Evolutionary conservation across 2,113 vertebrate species (phyloP).

Genomic region (Channa maculata): DNA sequence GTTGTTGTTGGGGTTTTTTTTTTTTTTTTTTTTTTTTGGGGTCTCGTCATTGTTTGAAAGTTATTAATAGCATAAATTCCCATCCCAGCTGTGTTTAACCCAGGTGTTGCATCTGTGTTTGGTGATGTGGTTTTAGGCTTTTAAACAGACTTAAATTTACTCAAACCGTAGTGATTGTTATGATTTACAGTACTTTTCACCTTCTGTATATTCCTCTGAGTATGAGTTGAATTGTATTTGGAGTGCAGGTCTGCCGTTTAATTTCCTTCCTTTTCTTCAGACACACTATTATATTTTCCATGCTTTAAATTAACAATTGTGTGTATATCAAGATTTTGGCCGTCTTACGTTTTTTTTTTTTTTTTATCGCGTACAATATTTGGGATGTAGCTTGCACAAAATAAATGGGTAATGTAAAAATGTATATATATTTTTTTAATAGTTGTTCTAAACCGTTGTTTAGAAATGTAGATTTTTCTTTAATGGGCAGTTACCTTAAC

Average conservation of each 20-base stretch:
- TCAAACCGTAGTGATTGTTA: too few species aligned
- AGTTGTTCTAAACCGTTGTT: too few species aligned
- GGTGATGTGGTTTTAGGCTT: neutral
- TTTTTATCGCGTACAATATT: neutral
- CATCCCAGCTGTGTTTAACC: neutral
- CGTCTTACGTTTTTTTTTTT: neutral
- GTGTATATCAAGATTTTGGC: neutral
- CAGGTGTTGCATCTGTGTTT: neutral
- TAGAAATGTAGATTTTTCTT: neutral
- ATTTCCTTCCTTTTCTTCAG: constrained; percentile 14
- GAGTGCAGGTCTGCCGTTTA: neutral
- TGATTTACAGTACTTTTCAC: too few species aligned
- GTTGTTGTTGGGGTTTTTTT: too few species aligned
- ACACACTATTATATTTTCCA: neutral
- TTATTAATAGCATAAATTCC: neutral
- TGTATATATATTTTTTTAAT: too few species aligned
- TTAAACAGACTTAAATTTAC: neutral
- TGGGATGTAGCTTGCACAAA: too few species aligned
- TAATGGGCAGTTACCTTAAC: neutral
- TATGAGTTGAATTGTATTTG: neutral
- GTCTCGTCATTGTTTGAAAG: neutral
- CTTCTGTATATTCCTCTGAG: too few species aligned
- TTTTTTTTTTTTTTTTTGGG: too few species aligned
- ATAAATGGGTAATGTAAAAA: too few species aligned
- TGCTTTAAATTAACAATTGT: neutral